Evolutionary conservation across 2,797 vertebrate genomes (phyloP).

Genomic region (Coregonus suidteri): DNA sequence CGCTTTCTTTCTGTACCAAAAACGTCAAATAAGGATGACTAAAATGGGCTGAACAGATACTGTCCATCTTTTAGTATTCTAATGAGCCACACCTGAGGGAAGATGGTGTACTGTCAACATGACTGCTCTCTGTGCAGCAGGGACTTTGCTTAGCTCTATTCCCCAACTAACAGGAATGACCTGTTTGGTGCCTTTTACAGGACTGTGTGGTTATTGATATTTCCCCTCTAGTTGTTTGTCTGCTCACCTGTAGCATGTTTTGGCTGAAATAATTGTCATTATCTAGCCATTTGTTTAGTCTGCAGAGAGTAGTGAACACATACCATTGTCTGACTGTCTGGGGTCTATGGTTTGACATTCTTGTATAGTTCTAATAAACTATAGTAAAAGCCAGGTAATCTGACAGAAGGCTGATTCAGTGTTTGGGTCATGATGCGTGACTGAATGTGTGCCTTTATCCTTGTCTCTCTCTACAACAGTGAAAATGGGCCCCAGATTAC

Average conservation of each 20-base stretch:
- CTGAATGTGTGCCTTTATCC: background rate
- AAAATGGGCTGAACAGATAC: background rate
- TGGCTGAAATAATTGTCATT: no score
- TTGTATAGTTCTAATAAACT: background rate
- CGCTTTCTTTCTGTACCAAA: no score
- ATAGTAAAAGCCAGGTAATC: background rate
- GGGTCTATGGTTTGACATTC: background rate
- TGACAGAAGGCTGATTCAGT: constrained; percentile 3
- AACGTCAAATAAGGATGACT: no score
- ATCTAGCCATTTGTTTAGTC: no score
- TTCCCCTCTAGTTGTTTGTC: background rate
- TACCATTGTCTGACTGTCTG: background rate
- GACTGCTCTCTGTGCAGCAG: background rate
- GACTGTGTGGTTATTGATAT: background rate
- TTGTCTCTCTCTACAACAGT: constrained; percentile 52
- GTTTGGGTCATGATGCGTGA: constrained; percentile 26
- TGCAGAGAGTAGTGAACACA: background rate
- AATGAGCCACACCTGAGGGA: background rate
- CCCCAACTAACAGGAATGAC: background rate
- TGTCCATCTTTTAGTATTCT: background rate
- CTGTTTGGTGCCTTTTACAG: background rate
- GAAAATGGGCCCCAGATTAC: constrained; percentile 98
- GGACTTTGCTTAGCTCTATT: background rate
- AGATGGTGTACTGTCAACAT: background rate
- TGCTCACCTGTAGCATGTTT: background rate